Conservation (phyloP, 2,113 vertebrate species). For the Etia nguti region DNA sequence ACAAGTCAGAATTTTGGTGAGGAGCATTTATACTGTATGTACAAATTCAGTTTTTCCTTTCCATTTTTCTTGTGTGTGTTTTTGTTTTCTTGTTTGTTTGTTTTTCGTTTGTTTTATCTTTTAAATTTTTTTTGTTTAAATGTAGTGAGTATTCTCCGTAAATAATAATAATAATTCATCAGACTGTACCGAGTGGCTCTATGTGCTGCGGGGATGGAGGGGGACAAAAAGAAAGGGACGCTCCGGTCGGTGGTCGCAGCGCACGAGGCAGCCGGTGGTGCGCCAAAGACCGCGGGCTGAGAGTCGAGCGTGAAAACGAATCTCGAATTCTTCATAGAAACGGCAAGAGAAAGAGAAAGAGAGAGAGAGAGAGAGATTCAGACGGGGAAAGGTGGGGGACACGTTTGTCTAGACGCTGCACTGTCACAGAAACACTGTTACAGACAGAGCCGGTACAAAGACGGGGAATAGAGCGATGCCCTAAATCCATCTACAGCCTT, state of each 20-base stretch:
- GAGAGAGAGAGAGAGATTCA: not conserved
- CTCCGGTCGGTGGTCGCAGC: conserved; percentile 53
- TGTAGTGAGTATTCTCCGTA: conserved; percentile 49
- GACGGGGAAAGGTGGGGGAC: not conserved
- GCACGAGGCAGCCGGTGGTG: not conserved
- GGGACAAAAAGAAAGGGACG: not conserved
- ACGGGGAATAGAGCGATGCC: conserved; percentile 34
- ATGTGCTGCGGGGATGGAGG: conserved; percentile 33
- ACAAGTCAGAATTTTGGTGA: conserved; percentile 94
- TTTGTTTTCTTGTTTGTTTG: not conserved
- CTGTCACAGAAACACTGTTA: conserved; percentile 31
- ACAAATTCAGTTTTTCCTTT: conserved; percentile 59
- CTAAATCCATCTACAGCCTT: conserved; percentile 40
- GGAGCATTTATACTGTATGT: conserved; percentile 88
- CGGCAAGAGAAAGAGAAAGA: not conserved
- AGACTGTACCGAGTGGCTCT: conserved; percentile 54
- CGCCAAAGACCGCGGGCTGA: not conserved
- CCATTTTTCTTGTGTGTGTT: not conserved
- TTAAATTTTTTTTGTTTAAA: not conserved
- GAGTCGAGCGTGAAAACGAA: not conserved
- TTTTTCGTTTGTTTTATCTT: not conserved
- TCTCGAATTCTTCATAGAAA: not conserved
- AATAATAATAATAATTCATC: conserved; percentile 54
- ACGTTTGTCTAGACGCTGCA: conserved; percentile 31
- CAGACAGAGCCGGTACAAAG: conserved; percentile 37